Evolutionary conservation across 1,140 invertebrate genomes (phyloP), one percentile per base, ranked within the genome.

Genomic region (Apolygus lucorum): DNA sequence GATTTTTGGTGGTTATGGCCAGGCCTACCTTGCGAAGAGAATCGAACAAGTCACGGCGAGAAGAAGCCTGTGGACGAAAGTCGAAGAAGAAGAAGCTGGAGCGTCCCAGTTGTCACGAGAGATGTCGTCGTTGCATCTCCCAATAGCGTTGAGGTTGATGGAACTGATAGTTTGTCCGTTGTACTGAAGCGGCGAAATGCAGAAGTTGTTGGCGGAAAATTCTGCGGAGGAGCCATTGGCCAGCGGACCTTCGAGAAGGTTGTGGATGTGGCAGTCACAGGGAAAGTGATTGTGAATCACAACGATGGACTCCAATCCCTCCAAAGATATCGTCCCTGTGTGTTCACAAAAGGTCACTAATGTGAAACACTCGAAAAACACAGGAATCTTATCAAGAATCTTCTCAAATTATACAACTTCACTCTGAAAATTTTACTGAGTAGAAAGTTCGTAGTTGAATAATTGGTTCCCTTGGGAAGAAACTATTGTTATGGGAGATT

Each of bases 151-250:
- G 22, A 87, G 81, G 72, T 90, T 86, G 67, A 91, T 82, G 21
- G 83, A 81, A 52, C 81, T 86, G 83, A 92, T 86, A 0, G 85
- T 83, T 65, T 86, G 83, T 0, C 89, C 89, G 68, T 92, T 90
- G 54, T 89, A 84, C 76, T 91, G 89, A 71, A 91, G 80, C 28
- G 90, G 90, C 11, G 90, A 92, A 74, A 93, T 92, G 79, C 90
- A 93, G 76, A 83, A 90, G 78, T 93, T 93, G 49, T 85, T 85
- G n/a, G 83, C 81, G 17, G 86, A 82, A 75, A 93, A 92, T 27
- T 88, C 85, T 49, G 79, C 79, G 28, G 79, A 74, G 17, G 84
- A 83, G 1, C 85, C 85, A 74, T 90, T 84, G 2, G 86, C 86
- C 64, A 92, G 81, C 14, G 89, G 87, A 63, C 88, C 88, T 26